Evolutionary conservation across 1,140 invertebrate genomes (phyloP), one percentile per base, ranked within the genome.

Genomic region (Drosophila arawakana): DNA sequence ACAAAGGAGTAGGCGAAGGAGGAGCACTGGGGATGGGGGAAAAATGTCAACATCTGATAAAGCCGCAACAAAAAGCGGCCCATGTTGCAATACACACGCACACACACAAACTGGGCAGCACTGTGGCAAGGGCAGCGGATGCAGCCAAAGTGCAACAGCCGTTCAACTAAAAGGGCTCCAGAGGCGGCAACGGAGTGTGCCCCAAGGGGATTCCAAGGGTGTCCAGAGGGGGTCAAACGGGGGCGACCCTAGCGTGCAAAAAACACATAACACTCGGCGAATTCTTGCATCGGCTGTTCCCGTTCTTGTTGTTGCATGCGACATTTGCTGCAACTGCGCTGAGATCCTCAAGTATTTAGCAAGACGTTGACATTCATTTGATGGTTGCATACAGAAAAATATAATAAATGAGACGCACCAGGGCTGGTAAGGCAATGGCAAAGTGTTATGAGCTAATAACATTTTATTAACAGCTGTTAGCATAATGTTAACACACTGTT

Each of bases 1-100:
- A 11, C 44, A 44, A 43, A 34, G 15, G 8, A 11, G 7, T 2
- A 43, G 11, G 30, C 13, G 11, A 11, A 43, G 35, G 1, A 18
- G 34, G 5, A 57, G 18, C 18, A 21, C 0, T 21, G 18, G 18
- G 1, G 18, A 21, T 21, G 18, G 9, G 25, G 15, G 35, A 67
- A 65, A 89, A 90, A 89, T 89, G 84, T 89, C 85, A 89, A 85
- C 84, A 88, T 88, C 84, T 88, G 84, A 88, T 89, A 88, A 84
- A 83, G 84, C 84, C 83, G 80, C 84, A 75, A 63, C 70, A 43
- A 79, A 72, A 76, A 62, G 76, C 57, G 18, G 47, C 60, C 68
- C 63, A 61, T 49, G 59, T 52, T 61, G 67, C 55, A 47, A 50
- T 4, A 9, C 39, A 41, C 49, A 54, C 7, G 8, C 37, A 37